phyloP scores from a whole-genome alignment of 2,113 vertebrate genomes.

The Taxidea taxus region DNA sequence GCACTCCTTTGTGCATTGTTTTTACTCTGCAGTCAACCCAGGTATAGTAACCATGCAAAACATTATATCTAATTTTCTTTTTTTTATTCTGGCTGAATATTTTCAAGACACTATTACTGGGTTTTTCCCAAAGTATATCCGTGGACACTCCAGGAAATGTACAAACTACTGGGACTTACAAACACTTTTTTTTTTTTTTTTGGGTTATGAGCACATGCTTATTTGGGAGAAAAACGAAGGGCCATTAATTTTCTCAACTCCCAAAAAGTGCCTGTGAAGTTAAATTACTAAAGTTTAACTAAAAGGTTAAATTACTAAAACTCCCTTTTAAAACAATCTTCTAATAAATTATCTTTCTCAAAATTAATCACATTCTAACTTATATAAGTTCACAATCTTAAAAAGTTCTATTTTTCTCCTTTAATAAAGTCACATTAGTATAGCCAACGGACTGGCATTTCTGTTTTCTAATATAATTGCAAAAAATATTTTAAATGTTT shows the following conservation, averaged over 20 bases:
- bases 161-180: not conserved
- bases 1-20: not conserved
- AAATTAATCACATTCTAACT: not conserved
- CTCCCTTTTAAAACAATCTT: not conserved
- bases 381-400: not conserved
- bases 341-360: not conserved
- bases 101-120: too few relatives aligned
- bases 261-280: not conserved
- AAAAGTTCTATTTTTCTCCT: not conserved
- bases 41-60: not conserved
- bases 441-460: not conserved
- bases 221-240: not conserved
- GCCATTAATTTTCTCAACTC: not conserved
- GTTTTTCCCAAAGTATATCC: conserved; percentile 30
- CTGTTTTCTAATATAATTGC: not conserved
- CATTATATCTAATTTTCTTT: not conserved
- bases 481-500: not conserved
- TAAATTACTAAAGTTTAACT: not conserved
- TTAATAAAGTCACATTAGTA: not conserved
- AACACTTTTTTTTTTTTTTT: not conserved
- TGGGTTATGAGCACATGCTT: not conserved
- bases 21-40: not conserved
- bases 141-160: not conserved
- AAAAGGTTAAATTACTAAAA: not conserved
- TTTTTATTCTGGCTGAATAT: not conserved